These are phyloP conservation scores for Crypturellus tataupa DNA, from an alignment of 2,797 vertebrate genomes.

Conservation along the genomic window DNA sequence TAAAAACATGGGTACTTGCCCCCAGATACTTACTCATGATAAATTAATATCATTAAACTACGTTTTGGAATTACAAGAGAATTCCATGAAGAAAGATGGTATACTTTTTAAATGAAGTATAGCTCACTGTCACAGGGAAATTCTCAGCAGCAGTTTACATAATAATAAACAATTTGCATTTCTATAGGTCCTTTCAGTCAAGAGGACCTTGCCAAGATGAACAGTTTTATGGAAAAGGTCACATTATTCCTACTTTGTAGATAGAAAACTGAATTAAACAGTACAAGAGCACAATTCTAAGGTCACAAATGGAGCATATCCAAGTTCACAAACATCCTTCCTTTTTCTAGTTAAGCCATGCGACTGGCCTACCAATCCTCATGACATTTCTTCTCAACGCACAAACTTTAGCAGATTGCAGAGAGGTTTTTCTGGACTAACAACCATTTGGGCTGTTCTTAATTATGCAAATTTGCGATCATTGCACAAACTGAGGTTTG, in stretches of 20 bases:
- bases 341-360: neutral
- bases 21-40: neutral
- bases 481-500: constrained; percentile 12
- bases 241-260: neutral
- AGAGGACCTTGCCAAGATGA: neutral
- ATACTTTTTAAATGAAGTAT: neutral
- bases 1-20: neutral
- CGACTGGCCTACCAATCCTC: neutral
- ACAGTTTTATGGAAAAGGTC: neutral
- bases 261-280: neutral
- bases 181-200: neutral
- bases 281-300: neutral
- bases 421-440: constrained; percentile 14
- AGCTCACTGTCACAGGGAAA: neutral
- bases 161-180: neutral
- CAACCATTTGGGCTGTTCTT: constrained; percentile 33
- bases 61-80: neutral
- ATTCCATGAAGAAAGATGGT: neutral
- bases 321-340: neutral
- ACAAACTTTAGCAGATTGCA: constrained; percentile 33
- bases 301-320: neutral
- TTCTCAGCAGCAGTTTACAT: neutral
- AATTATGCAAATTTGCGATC: constrained; percentile 34
- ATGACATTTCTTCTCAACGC: neutral
- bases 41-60: neutral